A percentile compares a stretch with the other conserved stretches of the same genome.
phyloP scores from a whole-genome alignment of 2,113 vertebrate species.

The Paradoxurus hermaphroditus region DNA sequence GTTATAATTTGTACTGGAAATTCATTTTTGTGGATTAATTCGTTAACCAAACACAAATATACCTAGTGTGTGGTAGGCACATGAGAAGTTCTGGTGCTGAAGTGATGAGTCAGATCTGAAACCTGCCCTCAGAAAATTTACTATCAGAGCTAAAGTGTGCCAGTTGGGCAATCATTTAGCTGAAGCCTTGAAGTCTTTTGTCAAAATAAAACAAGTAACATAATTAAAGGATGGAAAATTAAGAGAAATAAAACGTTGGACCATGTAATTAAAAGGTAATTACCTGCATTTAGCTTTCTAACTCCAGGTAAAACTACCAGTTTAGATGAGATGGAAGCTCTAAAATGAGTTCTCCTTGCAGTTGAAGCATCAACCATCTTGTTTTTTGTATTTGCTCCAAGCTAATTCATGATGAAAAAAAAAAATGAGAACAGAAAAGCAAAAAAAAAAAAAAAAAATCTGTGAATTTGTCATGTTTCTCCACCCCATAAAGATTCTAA shows the following conservation, averaged over 20 bases:
- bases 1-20: background rate
- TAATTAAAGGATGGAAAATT: conserved; percentile 33
- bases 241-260: background rate
- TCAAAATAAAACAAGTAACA: conserved; percentile 10
- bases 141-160: background rate
- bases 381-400: background rate
- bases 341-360: background rate
- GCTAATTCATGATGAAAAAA: background rate
- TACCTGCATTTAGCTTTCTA: background rate
- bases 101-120: conserved; percentile 6
- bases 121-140: conserved; percentile 4
- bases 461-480: background rate
- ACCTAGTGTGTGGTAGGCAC: background rate
- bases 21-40: background rate
- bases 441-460: background rate
- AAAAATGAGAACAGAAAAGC: background rate
- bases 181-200: background rate
- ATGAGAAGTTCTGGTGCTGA: background rate
- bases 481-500: background rate
- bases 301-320: background rate
- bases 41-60: background rate
- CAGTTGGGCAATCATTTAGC: background rate
- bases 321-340: background rate
- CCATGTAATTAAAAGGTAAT: conserved; percentile 28
- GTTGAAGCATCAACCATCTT: background rate